Conservation (phyloP, 2,888 invertebrate species). For the Latheticus oryzae region DNA sequence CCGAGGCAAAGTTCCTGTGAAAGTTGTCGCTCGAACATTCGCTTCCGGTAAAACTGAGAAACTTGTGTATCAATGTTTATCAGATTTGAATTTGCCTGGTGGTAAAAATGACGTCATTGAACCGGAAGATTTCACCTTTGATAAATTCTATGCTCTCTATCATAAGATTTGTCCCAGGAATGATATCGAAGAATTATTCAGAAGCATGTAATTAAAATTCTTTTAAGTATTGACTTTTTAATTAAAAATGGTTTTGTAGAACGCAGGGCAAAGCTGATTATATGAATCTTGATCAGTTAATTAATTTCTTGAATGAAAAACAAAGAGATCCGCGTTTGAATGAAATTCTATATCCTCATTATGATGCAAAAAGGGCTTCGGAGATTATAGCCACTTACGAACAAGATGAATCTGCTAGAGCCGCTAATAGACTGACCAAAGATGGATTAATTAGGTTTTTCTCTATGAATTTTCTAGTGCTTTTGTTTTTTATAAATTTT, state of each 20-base stretch:
- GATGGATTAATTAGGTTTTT: conserved; percentile 96
- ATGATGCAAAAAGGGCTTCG: conserved; percentile 91
- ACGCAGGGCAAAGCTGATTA: conserved; percentile 91
- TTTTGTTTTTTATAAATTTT: too few species aligned
- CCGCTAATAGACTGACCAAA: conserved; percentile 83
- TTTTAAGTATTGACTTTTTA: conserved; percentile 27
- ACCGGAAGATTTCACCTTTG: conserved; percentile 94
- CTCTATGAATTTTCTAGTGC: too few species aligned
- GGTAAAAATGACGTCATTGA: conserved; percentile 98
- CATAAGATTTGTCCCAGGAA: conserved; percentile 99
- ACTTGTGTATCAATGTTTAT: conserved; percentile 95
- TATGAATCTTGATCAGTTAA: conserved; percentile 87
- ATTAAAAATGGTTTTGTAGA: conserved; percentile 69
- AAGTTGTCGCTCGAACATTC: conserved; percentile 96
- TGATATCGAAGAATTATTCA: conserved; percentile 97
- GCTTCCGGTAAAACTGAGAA: conserved; percentile 99
- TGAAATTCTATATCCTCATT: conserved; percentile 97
- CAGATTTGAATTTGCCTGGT: conserved; percentile 92
- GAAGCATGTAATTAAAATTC: conserved; percentile 78
- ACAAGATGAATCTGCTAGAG: conserved; percentile 79
- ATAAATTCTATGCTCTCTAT: conserved; percentile 97
- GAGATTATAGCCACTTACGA: conserved; percentile 97
- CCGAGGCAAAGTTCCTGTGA: conserved; percentile 95
- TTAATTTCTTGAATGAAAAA: conserved; percentile 95
- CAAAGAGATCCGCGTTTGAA: conserved; percentile 98